These are phyloP conservation scores for Pachydiplax longipennis DNA, from an alignment of 2,888 invertebrate genomes.

Conservation along the genomic window DNA sequence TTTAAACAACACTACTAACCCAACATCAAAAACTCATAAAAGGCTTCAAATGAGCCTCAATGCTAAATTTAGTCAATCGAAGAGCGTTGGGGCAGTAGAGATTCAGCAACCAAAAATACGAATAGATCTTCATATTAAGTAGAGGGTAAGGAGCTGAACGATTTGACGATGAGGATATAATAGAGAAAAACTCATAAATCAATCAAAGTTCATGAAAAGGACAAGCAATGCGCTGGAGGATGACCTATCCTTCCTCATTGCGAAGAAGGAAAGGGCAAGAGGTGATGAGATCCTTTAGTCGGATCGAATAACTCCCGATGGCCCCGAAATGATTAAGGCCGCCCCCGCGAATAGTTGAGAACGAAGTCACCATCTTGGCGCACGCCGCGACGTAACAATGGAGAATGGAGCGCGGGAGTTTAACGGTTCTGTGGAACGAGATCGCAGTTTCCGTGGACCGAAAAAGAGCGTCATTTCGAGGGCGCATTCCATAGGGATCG, in stretches of 20 bases:
- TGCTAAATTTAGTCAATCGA: too few relatives aligned
- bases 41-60: too few relatives aligned
- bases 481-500: too few relatives aligned
- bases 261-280: not conserved
- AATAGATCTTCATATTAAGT: too few relatives aligned
- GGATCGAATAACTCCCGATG: not conserved
- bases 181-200: not conserved
- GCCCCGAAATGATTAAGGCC: not conserved
- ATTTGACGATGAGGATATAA: not conserved
- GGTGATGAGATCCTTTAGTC: not conserved
- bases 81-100: too few relatives aligned
- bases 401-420: not conserved
- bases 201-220: not conserved
- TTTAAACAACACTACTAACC: too few relatives aligned
- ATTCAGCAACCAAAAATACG: too few relatives aligned
- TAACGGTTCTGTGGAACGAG: not conserved
- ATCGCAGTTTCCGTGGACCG: too few relatives aligned
- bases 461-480: too few relatives aligned
- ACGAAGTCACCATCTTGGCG: not conserved
- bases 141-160: not conserved
- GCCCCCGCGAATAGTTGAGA: not conserved
- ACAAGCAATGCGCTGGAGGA: not conserved
- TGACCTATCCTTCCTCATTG: not conserved
- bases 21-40: too few relatives aligned
- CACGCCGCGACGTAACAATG: not conserved